Evolutionary conservation across 1,140 invertebrate genomes (phyloP), one percentile per base, ranked within the genome.

Genomic region (Macrobrachium rosenbergii): DNA sequence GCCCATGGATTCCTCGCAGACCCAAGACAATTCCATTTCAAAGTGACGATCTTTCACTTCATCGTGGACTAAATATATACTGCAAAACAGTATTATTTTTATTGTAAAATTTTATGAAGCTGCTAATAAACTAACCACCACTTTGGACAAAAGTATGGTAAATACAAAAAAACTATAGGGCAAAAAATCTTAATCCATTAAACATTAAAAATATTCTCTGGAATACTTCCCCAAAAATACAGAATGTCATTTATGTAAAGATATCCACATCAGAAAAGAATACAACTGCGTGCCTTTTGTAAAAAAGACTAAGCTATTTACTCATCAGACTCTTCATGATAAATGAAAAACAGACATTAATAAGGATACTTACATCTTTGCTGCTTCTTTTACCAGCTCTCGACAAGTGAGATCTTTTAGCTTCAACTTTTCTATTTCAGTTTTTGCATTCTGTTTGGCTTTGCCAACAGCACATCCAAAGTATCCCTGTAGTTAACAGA

Each of bases 11-110:
- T 95, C 94, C 90, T 95, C 94, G 76, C 97, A 97, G 43, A 99
- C 97, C 97, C 99, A 99, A 85, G 98, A 98, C 90, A 99, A 94
- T 93, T 99, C 99, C 86, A 99, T 92, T 91, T 99, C 98, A 92
- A 99, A 99, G 88, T 98, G 95, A 92, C 99, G 99, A 92, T 99
- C 98, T 93, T 99, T 99, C 0, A 99, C 93, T 92, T 99, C 98
- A 93, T 99, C 99, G 91, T 99, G 98, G 1, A 99, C 97, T 59
- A 97, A 93, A 91, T 99, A 99, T 91, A 99, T 98, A 75, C 97
- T 98, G 92, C 82, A 94, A 82, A 72, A 52, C n/a, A n/a, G n/a
- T n/a, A n/a, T n/a, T n/a, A n/a, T n/a, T n/a, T n/a, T n/a, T n/a
- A n/a, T n/a, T n/a, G n/a, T n/a, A n/a, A n/a, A n/a, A n/a, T n/a